Evolutionary conservation across 1,140 invertebrate species (phyloP).

Genomic region (Megalopta genalis): DNA sequence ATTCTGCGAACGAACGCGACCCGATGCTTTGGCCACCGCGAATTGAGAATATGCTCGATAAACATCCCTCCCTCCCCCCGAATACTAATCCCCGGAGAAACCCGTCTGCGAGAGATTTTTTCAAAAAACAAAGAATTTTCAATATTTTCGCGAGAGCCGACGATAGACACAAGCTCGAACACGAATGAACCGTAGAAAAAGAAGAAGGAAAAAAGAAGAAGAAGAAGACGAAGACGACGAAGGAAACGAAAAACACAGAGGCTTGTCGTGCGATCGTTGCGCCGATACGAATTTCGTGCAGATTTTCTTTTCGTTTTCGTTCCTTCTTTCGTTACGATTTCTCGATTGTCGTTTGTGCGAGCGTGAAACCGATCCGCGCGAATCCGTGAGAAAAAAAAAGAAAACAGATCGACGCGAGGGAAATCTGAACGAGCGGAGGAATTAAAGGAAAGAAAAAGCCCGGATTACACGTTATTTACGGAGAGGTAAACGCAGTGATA

Average conservation of each 20-base stretch:
- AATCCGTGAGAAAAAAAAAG: slow-evolving; percentile 13
- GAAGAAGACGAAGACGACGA: no score
- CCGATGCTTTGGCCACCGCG: no score
- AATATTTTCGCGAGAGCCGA: not conserved
- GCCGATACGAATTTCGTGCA: slow-evolving; percentile 18
- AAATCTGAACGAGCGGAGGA: not conserved
- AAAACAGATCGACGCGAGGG: not conserved
- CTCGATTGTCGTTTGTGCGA: slow-evolving; percentile 8
- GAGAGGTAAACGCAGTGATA: slow-evolving; percentile 71
- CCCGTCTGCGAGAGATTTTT: no score
- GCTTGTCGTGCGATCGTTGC: not conserved
- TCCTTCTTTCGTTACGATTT: not conserved
- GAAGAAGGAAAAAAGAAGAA: not conserved
- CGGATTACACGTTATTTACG: slow-evolving; percentile 56
- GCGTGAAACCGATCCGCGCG: slow-evolving; percentile 13
- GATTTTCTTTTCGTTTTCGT: not conserved
- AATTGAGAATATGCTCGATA: no score
- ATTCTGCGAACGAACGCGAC: not conserved
- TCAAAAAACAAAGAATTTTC: not conserved
- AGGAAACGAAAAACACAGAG: not conserved
- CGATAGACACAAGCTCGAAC: not conserved
- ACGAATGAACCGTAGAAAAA: not conserved
- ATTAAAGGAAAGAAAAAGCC: slow-evolving; percentile 14
- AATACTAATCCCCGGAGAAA: no score
- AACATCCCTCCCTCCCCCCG: no score